Evolutionary conservation across 2,797 vertebrate genomes (phyloP), one percentile per base, ranked within the genome.

Genomic region (Oreortyx pictus): DNA sequence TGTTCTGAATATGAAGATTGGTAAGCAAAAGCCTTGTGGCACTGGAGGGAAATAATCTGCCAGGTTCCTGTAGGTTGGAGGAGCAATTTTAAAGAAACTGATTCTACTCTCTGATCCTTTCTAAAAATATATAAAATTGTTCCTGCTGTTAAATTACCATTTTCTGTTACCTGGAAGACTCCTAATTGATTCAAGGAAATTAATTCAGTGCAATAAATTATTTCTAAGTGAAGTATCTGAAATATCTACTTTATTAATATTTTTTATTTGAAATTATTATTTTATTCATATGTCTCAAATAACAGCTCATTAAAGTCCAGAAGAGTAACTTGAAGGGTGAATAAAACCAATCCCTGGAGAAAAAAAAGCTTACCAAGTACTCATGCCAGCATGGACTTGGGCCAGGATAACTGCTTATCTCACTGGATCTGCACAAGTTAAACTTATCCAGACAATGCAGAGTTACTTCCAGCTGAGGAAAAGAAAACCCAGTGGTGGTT

Each of bases 181-280:
- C 50, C 50, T 90, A 95, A 91, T 49, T 94, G 92, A 92, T 81
- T 93, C 87, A 73, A 93, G 68, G 85, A 94, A 94, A 81, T 44
- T 94, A 78, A 92, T 90, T 79, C 74, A 83, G 56, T 82, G 39
- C 9, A 33, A 94, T 94, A 56, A 95, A 96, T 94, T 94, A 94
- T 94, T 96, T 87, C 84, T 62, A 90, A 96, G 78, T 66, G 59
- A 95, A 92, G 79, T 73, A 73, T 90, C 89, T 90, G 86, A 94
- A 96, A 96, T 92, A 95, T 14, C 87, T 73, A 31, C 70, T 93
- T 95, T 90, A 94, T 94, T 96, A 90, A 92, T 83, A 74, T 56
- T 92, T 95, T 94, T 94, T 0, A 81, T 91, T 86, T 81, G 11
- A 95, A 91, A 78, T 88, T 41, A 85, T 67, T 86, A 41, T 90